Evolutionary conservation across 23 tunicate species (phyloP).

Genomic region (Pegea sp.): DNA sequence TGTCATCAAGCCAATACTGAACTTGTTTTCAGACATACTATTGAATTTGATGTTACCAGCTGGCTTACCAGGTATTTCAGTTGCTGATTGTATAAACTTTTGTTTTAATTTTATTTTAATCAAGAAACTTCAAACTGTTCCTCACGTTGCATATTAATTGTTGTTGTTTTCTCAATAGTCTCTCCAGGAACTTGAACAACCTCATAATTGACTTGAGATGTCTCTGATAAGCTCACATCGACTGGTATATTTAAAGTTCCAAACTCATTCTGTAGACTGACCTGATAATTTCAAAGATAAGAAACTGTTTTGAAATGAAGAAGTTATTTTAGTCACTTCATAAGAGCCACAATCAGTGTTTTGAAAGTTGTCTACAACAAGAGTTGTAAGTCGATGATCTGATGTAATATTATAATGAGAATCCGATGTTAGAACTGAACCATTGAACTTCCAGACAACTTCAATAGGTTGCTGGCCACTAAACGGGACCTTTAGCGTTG

Average conservation of each 20-base stretch:
- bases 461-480: conserved; percentile 48
- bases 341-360: conserved; percentile 69
- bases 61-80: conserved; percentile 64
- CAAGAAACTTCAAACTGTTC: background rate
- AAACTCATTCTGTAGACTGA: conserved; percentile 35
- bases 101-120: background rate
- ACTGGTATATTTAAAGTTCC: conserved; percentile 58
- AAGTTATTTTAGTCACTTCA: too few relatives aligned
- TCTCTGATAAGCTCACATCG: conserved; percentile 57
- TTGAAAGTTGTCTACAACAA: conserved; percentile 33
- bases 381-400: conserved; percentile 9
- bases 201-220: conserved; percentile 33
- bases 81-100: background rate
- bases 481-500: conserved; percentile 60
- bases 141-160: conserved; percentile 27
- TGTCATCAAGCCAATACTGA: conserved; percentile 35
- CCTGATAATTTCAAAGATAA: conserved; percentile 21
- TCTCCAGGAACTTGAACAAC: conserved; percentile 43
- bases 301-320: too few relatives aligned
- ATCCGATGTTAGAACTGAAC: conserved; percentile 5
- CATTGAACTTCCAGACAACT: conserved; percentile 69
- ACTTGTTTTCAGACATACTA: conserved; percentile 79
- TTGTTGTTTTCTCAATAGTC: conserved; percentile 36
- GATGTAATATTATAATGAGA: conserved; percentile 21
- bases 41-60: conserved; percentile 86